Base-by-base conservation (phyloP, 2,113 vertebrate genomes). In the Tyto alba region DNA sequence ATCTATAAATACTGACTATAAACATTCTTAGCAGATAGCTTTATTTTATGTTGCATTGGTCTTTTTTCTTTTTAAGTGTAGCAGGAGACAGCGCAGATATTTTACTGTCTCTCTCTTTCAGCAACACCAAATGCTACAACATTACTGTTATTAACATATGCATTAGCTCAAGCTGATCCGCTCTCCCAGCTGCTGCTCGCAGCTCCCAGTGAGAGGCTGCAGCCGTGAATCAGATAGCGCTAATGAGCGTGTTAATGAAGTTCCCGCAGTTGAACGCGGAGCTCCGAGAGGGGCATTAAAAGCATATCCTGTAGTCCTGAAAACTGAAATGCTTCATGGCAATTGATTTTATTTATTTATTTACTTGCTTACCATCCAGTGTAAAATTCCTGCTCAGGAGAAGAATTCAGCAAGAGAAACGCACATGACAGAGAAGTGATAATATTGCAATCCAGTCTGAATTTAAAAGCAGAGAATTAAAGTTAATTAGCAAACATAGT, bases 201-300 rank as follows among this genome's bases (percentile, higher is more conserved):
- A 43, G 85, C 89, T 96, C 95, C 91, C 86, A 86, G 96, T 43
- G 79, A 84, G 83, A 66, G 38, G 88, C 88, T 90, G 91, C 87
- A 55, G 96, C 96, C 75, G 14, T 88, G 93, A 97, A 97, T 97
- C 97, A 93, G 89, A 90, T 29, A 94, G 92, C 76, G n/a, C 95
- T 97, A 98, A 97, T 89, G 96, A 96, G 96, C 9, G 26, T 75
- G 71, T 92, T 98, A 98, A 98, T 98, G 97, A 98, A 98, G 92
- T 96, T 97, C 91, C 91, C 68, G 41, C 96, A 81, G 95, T 13
- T 27, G 80, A 96, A 95, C 43, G 52, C 52, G 10, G 36, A 27
- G 48, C 93, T 94, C 85, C 5, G 21, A 97, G 85, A 97, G 27
- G 21, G 60, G 81, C 81, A 86, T 95, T 97, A 81, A 97, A 96